These are phyloP conservation scores for Neoascia interrupta DNA, from an alignment of 2,888 invertebrate species.

Conservation along the genomic window DNA sequence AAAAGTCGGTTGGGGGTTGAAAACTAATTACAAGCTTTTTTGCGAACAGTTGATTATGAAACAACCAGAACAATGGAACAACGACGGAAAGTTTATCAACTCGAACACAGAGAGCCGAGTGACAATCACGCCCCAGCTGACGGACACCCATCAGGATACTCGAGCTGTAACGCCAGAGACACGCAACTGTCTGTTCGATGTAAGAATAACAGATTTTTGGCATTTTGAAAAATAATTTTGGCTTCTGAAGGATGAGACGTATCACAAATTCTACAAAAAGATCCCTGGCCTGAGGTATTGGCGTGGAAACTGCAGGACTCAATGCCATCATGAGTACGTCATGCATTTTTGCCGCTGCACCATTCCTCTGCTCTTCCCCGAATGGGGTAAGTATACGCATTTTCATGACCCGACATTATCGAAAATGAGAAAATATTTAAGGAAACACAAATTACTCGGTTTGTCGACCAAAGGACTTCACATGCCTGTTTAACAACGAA, in stretches of 20 bases:
- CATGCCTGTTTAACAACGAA: slow-evolving; percentile 74
- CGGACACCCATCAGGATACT: slow-evolving; percentile 71
- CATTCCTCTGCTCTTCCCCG: slow-evolving; percentile 75
- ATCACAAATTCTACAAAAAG: slow-evolving; percentile 72
- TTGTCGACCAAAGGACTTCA: slow-evolving; percentile 75
- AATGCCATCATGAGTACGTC: slow-evolving; percentile 77
- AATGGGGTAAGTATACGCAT: slow-evolving; percentile 69
- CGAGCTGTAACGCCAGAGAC: slow-evolving; percentile 70
- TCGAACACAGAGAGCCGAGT: slow-evolving; percentile 72
- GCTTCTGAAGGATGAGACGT: slow-evolving; percentile 73
- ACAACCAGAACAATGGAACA: slow-evolving; percentile 74
- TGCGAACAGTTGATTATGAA: slow-evolving; percentile 73
- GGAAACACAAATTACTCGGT: slow-evolving; percentile 71
- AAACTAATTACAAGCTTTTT: slow-evolving; percentile 21
- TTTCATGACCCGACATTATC: too few relatives aligned
- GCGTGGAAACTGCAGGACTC: slow-evolving; percentile 75
- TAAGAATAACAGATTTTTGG: too few relatives aligned
- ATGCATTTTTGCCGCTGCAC: slow-evolving; percentile 75
- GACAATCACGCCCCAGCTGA: slow-evolving; percentile 73
- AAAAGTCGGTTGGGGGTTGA: not conserved
- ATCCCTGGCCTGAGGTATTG: slow-evolving; percentile 75
- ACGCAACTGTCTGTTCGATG: slow-evolving; percentile 75
- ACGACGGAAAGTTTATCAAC: slow-evolving; percentile 70
- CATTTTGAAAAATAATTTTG: too few relatives aligned
- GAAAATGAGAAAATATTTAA: not conserved